These are phyloP conservation scores for Mesocricetus auratus DNA, from an alignment of 2,113 vertebrate species.

Conservation along the genomic window DNA sequence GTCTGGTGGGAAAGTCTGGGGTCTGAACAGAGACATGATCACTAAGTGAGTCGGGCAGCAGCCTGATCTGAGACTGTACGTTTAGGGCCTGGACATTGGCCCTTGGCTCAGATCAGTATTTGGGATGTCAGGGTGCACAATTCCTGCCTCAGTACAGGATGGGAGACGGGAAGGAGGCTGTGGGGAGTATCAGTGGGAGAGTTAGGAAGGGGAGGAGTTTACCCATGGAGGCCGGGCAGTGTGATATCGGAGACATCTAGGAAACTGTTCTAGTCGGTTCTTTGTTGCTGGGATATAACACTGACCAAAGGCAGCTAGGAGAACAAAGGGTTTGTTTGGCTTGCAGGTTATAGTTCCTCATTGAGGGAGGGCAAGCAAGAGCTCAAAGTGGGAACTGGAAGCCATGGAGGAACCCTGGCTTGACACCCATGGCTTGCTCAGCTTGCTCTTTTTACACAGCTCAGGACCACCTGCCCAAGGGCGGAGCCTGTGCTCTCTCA, in stretches of 20 bases:
- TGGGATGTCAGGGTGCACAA: background rate
- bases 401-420: background rate
- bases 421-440: background rate
- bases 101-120: background rate
- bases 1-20: accelerated
- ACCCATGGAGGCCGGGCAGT: background rate
- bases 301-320: too few species aligned
- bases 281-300: background rate
- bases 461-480: background rate
- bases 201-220: background rate
- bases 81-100: background rate
- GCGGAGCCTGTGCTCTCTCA: background rate
- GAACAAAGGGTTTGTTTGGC: background rate
- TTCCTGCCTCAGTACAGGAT: background rate
- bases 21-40: background rate
- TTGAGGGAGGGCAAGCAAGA: background rate
- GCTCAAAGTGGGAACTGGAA: background rate
- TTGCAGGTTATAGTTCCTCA: background rate
- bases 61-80: background rate
- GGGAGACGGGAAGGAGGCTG: background rate
- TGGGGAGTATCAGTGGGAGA: background rate
- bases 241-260: background rate
- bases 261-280: background rate
- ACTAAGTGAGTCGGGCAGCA: background rate
- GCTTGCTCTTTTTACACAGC: background rate